phyloP scores from a whole-genome alignment of 2,888 invertebrate genomes.

The Drosophila diplacantha region DNA sequence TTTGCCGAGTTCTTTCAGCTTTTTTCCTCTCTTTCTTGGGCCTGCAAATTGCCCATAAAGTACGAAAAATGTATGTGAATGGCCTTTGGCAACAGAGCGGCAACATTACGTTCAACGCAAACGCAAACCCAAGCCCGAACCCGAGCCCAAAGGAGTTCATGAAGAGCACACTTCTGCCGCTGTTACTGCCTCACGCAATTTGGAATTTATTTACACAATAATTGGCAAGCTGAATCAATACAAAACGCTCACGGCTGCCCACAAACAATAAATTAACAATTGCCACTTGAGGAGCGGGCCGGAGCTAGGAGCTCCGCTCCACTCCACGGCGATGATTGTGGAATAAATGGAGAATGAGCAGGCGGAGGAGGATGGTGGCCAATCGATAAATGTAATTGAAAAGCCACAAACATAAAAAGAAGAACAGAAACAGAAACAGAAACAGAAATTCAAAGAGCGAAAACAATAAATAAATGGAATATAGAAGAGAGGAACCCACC shows the following conservation, averaged over 20 bases:
- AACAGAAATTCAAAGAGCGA: not conserved
- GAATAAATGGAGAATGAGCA: not conserved
- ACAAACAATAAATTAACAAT: constrained; percentile 68
- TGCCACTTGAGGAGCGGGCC: constrained; percentile 50
- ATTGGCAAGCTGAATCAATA: constrained; percentile 72
- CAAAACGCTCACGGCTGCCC: constrained; percentile 59
- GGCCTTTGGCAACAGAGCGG: constrained; percentile 48
- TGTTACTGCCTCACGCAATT: constrained; percentile 62
- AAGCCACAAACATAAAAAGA: constrained; percentile 7
- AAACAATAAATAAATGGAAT: constrained; percentile 12
- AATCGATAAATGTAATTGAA: constrained; percentile 39
- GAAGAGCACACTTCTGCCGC: constrained; percentile 36
- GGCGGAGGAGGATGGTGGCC: not conserved
- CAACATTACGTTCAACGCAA: constrained; percentile 21
- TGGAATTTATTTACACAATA: constrained; percentile 71
- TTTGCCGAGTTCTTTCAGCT: not conserved
- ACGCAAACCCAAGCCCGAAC: not conserved
- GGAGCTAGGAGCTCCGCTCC: not conserved
- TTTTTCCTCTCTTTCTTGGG: constrained; percentile 45
- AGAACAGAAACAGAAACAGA: not conserved
- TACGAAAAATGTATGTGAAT: constrained; percentile 62
- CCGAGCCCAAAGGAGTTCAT: constrained; percentile 38
- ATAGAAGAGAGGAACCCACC: not conserved
- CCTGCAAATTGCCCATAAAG: constrained; percentile 66
- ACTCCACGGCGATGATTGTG: constrained; percentile 11